Base-by-base conservation (phyloP, 2,797 vertebrate genomes). In the Zalophus californianus region DNA sequence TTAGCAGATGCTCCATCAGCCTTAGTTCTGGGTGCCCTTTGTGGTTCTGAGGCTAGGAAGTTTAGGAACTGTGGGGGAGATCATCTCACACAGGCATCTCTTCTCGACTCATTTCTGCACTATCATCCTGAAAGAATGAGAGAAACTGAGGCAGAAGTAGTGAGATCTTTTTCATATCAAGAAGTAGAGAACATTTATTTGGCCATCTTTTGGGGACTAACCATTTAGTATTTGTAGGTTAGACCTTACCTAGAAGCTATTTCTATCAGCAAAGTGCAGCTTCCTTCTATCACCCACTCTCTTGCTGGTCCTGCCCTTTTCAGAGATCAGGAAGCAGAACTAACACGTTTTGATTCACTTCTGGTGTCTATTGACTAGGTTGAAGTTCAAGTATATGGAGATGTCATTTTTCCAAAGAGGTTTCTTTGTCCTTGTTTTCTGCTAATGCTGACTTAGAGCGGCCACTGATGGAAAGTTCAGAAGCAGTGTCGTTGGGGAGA, bases 201-300 rank as follows among this genome's bases (percentile, higher is more conserved):
- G n/a, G n/a, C 35, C 70, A 60, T 32, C 27, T 44, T 94, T 86
- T 41, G 0, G 44, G 35, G 52, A 84, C n/a, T 0, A 12, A n/a
- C 18, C 1, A 3, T 48, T 89, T 48, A n/a, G 25, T 54, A 72
- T 77, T 93, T 94, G 62, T 78, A 35, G 23, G 3, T 66, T 94
- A 68, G 60, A n/a, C 54, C 41, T 94, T 68, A 77, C 35, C 16
- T 18, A 92, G 91, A 92, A 77, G 94, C 50, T 79, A 77, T 91
- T 97, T 96, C 86, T 32, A 32, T 89, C 64, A 88, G 84, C 52
- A 66, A 91, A 91, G 62, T 72, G 23, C 41, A 56, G 92, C 38
- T 82, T 84, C 90, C 84, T 73, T 86, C 58, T 50, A 20, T 70
- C 86, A 73, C 86, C 54, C 75, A 78, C 96, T 82, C 72, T 48